Evolutionary conservation across 2,113 vertebrate genomes (phyloP), one percentile per base, ranked within the genome.

Genomic region (Neogobius melanostomus): DNA sequence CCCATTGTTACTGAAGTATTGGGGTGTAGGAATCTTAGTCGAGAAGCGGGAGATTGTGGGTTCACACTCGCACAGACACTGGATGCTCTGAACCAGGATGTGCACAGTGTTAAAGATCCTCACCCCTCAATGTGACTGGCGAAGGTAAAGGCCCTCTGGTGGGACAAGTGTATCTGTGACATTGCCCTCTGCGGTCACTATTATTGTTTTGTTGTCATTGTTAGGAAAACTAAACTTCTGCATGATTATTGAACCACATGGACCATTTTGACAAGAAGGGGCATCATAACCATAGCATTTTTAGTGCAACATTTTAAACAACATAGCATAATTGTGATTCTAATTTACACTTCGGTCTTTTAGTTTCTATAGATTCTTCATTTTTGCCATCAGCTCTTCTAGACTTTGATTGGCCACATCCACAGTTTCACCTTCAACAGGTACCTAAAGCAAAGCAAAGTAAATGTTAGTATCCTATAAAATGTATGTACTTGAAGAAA

Each of bases 381-480:
- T 98, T 77, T 93, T 95, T 82, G 96, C 95, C 96, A 99, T 98
- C 76, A 99, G 91, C 57, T 99, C 97, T 75, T 98, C 96, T 61
- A 99, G 88, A 87, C 95, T 99, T 89, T 96, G 93, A 10, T 96
- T 94, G 0, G 95, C 93, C 16, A 98, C 96, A 42, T 88, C 88
- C 59, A 96, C 92, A 0, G 85, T 86, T 12, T 93, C 93, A 2
- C 90, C 95, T 15, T 69, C 46, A 16, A 17, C 7, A 59, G 68
- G 16, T 12, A 68, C 72, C 92, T 92, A 81, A 80, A 44, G 82
- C 0, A n/a, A n/a, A n/a, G n/a, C 36, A 44, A 43, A 44, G 59
- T 45, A 45, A 45, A 61, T 16, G 7, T 44, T 61, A 9, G 12
- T n/a, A 45, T 61, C 42, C 44, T 17, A 56, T 5, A 16, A 12